A percentile compares a stretch with the other conserved stretches of the same genome.
These are phyloP conservation scores for Gymnosoma rotundatum DNA, from an alignment of 2,888 invertebrate genomes.

Conservation along the genomic window DNA sequence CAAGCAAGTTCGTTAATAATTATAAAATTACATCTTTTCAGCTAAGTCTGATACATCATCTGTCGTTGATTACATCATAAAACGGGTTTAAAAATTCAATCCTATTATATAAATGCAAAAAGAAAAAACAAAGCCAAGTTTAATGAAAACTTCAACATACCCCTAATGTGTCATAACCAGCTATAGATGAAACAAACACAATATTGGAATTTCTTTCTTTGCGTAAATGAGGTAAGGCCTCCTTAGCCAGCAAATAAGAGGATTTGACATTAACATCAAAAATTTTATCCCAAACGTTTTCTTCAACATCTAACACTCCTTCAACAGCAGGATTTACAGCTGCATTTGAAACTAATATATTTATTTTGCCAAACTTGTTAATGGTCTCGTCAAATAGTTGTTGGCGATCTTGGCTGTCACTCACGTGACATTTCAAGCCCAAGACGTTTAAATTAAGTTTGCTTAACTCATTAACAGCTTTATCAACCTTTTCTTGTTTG, in stretches of 20 bases:
- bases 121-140: too few species aligned
- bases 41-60: too few species aligned
- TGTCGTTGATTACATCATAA: too few species aligned
- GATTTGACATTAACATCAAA: slow-evolving; percentile 97
- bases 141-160: slow-evolving; percentile 81
- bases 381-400: slow-evolving; percentile 88
- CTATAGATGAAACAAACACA: slow-evolving; percentile 94
- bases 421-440: slow-evolving; percentile 95
- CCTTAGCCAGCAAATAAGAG: slow-evolving; percentile 93
- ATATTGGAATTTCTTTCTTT: slow-evolving; percentile 92
- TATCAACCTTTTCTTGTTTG: slow-evolving; percentile 92
- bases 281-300: slow-evolving; percentile 96
- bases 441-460: slow-evolving; percentile 87
- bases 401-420: slow-evolving; percentile 90
- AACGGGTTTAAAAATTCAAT: too few species aligned
- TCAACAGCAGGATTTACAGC: slow-evolving; percentile 94
- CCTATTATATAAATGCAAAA: too few species aligned
- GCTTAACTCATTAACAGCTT: slow-evolving; percentile 88
- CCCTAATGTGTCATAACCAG: slow-evolving; percentile 89
- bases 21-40: too few species aligned
- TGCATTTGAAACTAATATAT: slow-evolving; percentile 98
- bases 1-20: too few species aligned
- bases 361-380: slow-evolving; percentile 91
- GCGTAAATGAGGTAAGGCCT: slow-evolving; percentile 91
- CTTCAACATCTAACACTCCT: slow-evolving; percentile 90